A percentile compares a stretch with the other conserved stretches of the same genome.
These are phyloP conservation scores for Brassicogethes aeneus DNA, from an alignment of 2,888 invertebrate genomes.

Conservation along the genomic window DNA sequence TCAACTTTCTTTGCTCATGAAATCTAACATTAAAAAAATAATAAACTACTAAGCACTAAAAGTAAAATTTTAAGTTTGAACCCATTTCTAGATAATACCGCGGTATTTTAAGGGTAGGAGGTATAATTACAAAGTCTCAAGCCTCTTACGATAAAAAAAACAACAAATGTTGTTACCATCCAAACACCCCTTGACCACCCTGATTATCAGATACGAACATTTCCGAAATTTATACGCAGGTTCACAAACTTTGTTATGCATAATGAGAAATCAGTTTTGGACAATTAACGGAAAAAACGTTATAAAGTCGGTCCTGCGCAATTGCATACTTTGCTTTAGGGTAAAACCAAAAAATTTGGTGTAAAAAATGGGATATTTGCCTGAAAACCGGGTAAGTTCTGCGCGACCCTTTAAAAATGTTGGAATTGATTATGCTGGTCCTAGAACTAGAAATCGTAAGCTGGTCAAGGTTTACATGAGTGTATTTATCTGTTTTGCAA, in stretches of 20 bases:
- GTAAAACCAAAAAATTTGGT: slow-evolving; percentile 3
- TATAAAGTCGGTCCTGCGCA: slow-evolving; percentile 5
- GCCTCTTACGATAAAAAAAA: slow-evolving; percentile 5
- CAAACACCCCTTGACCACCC: slow-evolving; percentile 1
- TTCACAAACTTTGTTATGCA: background rate
- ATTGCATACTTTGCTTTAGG: slow-evolving; percentile 6
- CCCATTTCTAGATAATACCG: slow-evolving; percentile 4
- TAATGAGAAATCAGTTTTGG: slow-evolving; percentile 7
- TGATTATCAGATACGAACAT: slow-evolving; percentile 5
- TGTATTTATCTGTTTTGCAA: slow-evolving; percentile 15
- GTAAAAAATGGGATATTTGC: slow-evolving; percentile 6
- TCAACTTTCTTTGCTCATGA: too few species aligned
- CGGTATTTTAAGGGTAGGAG: slow-evolving; percentile 2
- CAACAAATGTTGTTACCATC: slow-evolving; percentile 3
- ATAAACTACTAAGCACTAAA: too few species aligned
- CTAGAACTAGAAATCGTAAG: slow-evolving; percentile 8
- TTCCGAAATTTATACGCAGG: slow-evolving; percentile 5
- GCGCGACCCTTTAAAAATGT: background rate
- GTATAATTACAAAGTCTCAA: background rate
- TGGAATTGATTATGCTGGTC: slow-evolving; percentile 7
- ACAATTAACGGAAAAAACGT: slow-evolving; percentile 1
- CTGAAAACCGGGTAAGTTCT: background rate
- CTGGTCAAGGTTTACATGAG: slow-evolving; percentile 10
- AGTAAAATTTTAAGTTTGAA: too few species aligned
- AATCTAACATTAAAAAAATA: too few species aligned